These are phyloP conservation scores for Fundulus diaphanus DNA, from an alignment of 2,797 vertebrate genomes.

Conservation along the genomic window DNA sequence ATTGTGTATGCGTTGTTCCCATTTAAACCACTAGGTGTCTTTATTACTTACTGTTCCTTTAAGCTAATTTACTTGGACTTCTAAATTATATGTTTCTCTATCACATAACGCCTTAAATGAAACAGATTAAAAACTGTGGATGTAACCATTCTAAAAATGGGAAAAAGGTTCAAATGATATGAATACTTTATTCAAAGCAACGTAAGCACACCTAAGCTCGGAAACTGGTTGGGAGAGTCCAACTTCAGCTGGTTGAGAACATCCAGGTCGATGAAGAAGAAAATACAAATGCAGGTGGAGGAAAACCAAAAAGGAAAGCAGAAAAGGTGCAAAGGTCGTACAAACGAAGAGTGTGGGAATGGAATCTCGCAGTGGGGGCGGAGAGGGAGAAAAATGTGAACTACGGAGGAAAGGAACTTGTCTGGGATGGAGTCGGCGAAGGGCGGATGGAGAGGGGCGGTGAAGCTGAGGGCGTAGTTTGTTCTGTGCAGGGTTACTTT, in stretches of 20 bases:
- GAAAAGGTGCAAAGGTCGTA: background rate
- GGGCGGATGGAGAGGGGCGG: slow-evolving; percentile 4
- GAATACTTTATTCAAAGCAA: background rate
- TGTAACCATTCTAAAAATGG: background rate
- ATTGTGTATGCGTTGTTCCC: too few species aligned
- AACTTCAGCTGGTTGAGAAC: slow-evolving; percentile 43
- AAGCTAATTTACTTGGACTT: background rate
- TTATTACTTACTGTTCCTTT: too few species aligned
- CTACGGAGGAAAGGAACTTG: slow-evolving; percentile 7
- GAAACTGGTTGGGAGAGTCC: too few species aligned
- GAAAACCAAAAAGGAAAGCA: background rate
- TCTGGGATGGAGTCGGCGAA: slow-evolving; percentile 10
- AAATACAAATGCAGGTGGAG: background rate
- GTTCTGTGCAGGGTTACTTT: slow-evolving; percentile 61
- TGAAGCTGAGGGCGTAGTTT: slow-evolving; percentile 35
- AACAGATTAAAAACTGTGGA: background rate
- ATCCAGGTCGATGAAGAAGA: background rate
- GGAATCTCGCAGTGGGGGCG: slow-evolving; percentile 29
- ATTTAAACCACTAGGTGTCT: too few species aligned
- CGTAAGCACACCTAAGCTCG: background rate
- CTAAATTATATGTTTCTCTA: background rate
- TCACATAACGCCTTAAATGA: background rate
- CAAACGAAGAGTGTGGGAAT: slow-evolving; percentile 3
- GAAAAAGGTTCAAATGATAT: background rate
- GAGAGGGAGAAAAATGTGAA: slow-evolving; percentile 11